Conservation (phyloP, 2,113 vertebrate species). For the Phoenicopterus ruber region DNA sequence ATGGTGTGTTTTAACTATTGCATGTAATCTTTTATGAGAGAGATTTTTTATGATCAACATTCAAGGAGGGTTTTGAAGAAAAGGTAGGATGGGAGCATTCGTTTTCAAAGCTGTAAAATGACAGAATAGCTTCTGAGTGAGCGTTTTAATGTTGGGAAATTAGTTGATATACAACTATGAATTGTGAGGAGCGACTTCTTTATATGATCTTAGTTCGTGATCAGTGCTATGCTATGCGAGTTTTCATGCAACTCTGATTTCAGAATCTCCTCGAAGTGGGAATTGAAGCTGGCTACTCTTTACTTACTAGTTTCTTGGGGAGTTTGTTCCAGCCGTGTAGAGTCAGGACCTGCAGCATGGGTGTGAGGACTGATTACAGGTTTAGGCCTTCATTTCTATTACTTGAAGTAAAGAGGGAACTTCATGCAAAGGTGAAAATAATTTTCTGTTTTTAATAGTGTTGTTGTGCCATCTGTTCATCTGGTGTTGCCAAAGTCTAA, state of each 20-base stretch:
- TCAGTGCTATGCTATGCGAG: neutral
- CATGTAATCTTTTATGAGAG: neutral
- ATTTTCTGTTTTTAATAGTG: neutral
- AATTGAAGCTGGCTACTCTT: neutral
- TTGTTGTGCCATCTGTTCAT: neutral
- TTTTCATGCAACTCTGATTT: neutral
- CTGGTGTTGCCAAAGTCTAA: neutral
- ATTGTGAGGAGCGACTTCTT: fast-evolving
- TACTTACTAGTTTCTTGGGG: neutral
- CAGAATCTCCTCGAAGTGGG: neutral
- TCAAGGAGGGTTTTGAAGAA: neutral
- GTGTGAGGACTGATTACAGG: neutral
- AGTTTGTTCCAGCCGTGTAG: neutral
- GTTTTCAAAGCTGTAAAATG: neutral
- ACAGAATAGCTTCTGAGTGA: neutral
- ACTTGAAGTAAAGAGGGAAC: neutral
- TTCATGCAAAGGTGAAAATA: neutral
- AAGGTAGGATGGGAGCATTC: neutral
- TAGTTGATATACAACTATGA: neutral
- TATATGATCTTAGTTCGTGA: neutral
- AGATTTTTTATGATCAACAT: neutral
- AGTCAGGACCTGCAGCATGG: neutral
- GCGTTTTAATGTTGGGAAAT: neutral
- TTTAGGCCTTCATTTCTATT: neutral
- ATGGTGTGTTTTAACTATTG: neutral